Conservation (phyloP, 2,888 invertebrate species). For the Tetranychus piercei region DNA sequence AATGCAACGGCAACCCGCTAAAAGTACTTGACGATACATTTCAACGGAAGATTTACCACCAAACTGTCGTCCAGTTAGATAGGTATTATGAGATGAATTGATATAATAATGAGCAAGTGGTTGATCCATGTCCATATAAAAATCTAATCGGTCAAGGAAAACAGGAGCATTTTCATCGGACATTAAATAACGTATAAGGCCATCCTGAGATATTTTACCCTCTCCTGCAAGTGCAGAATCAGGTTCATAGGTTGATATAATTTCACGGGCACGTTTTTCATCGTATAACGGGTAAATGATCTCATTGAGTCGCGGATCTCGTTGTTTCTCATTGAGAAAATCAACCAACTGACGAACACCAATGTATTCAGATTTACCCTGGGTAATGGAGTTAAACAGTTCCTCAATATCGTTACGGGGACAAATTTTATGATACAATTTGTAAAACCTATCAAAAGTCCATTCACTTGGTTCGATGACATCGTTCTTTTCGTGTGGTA, state of each 20-base stretch:
- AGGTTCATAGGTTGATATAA: slow-evolving; percentile 79
- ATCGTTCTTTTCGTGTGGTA: slow-evolving; percentile 88
- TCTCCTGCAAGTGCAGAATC: slow-evolving; percentile 51
- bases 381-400: slow-evolving; percentile 74
- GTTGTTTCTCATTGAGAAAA: slow-evolving; percentile 88
- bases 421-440: slow-evolving; percentile 93
- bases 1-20: slow-evolving; percentile 93
- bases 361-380: slow-evolving; percentile 71
- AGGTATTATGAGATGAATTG: slow-evolving; percentile 93
- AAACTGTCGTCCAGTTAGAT: slow-evolving; percentile 81
- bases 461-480: slow-evolving; percentile 82
- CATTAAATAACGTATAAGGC: slow-evolving; percentile 93
- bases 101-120: slow-evolving; percentile 95
- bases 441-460: slow-evolving; percentile 96
- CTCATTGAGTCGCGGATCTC: slow-evolving; percentile 94
- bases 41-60: slow-evolving; percentile 50
- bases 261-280: slow-evolving; percentile 73
- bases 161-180: slow-evolving; percentile 99
- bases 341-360: slow-evolving; percentile 67
- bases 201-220: slow-evolving; percentile 31
- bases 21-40: slow-evolving; percentile 69
- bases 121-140: slow-evolving; percentile 85
- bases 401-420: slow-evolving; percentile 97
- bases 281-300: slow-evolving; percentile 94
- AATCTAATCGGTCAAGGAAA: slow-evolving; percentile 88